Evolutionary conservation across 2,888 invertebrate species (phyloP).

Genomic region (Polydrusus cervinus): DNA sequence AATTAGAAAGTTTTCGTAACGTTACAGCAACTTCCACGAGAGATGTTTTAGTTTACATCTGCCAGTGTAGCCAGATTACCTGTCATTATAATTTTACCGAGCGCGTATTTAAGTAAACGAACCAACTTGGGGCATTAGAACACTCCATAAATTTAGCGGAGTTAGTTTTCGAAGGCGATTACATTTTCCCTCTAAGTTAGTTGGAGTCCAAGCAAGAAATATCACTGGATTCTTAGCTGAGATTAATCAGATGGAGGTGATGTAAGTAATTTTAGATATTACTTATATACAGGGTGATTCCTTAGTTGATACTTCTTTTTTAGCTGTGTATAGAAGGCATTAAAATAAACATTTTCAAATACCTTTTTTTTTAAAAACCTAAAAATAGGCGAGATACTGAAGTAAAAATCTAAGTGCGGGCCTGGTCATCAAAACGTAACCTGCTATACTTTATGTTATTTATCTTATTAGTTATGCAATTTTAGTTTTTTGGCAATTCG

Average conservation of each 20-base stretch:
- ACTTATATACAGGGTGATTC: no score
- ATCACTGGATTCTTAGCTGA: conserved; percentile 8
- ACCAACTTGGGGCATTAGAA: conserved; percentile 63
- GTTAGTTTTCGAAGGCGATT: conserved; percentile 60
- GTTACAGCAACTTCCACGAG: conserved; percentile 31
- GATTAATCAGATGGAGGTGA: conserved; percentile 18
- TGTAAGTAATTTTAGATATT: not conserved
- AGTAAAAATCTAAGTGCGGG: no score
- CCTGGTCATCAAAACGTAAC: no score
- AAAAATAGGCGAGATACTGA: no score
- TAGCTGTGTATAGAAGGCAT: no score
- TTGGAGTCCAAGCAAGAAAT: conserved; percentile 14
- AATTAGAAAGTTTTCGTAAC: conserved; percentile 50
- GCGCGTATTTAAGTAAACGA: conserved; percentile 63
- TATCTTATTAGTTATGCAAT: no score
- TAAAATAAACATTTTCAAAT: no score
- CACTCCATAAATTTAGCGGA: conserved; percentile 63
- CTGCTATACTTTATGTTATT: no score
- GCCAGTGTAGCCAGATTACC: conserved; percentile 62
- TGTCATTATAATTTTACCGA: conserved; percentile 64
- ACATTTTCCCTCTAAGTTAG: conserved; percentile 52
- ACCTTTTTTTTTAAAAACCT: no score
- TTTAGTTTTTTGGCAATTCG: no score
- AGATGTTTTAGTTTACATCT: conserved; percentile 61
- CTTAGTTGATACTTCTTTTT: no score